Evolutionary conservation across 1,140 invertebrate genomes (phyloP), one percentile per base, ranked within the genome.

Genomic region (Prorops nasuta): DNA sequence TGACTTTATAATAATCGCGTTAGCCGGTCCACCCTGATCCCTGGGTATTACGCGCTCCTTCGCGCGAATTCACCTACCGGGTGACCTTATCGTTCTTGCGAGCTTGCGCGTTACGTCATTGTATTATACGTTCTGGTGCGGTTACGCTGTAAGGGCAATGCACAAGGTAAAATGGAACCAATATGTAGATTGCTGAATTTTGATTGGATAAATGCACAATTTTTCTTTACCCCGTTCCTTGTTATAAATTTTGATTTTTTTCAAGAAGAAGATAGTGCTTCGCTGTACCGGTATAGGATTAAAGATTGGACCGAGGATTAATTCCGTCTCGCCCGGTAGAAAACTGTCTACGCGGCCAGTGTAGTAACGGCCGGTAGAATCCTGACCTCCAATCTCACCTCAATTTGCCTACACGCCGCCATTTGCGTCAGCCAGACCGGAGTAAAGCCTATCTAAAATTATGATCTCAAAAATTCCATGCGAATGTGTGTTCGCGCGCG

Each of bases 1-100:
- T 74, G 73, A 76, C 73, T 76, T 74, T 72, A 76, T 76, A 76
- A 76, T 76, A 74, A 76, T 76, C 73, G 73, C 71, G 73, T 76
- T 76, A 74, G 71, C 60, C 58, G 57, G 60, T 67, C 54, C 54
- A 62, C 59, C 56, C 54, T 47, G 63, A 64, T 56, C 58, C 59
- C 65, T 60, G 56, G 61, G 55, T 66, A 67, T 66, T 67, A 67
- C 61, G 64, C 65, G 67, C 46, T 53, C 53, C 43, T 56, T 63
- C 60, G 57, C 57, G 57, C 59, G 54, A 59, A 56, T 57, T 63
- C 58, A 65, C 61, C 44, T 66, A 67, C 63, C 63, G 61, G 62
- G 60, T 65, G 58, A 14, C 4, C 34, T 14, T 6, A 8, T 7
- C 34, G 34, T 36, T 36, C 34, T 16, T n/a, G 34, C 6, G 24